Evolutionary conservation across 2,797 vertebrate species (phyloP), one percentile per base, ranked within the genome.

Genomic region (Sebastes trivittatus): DNA sequence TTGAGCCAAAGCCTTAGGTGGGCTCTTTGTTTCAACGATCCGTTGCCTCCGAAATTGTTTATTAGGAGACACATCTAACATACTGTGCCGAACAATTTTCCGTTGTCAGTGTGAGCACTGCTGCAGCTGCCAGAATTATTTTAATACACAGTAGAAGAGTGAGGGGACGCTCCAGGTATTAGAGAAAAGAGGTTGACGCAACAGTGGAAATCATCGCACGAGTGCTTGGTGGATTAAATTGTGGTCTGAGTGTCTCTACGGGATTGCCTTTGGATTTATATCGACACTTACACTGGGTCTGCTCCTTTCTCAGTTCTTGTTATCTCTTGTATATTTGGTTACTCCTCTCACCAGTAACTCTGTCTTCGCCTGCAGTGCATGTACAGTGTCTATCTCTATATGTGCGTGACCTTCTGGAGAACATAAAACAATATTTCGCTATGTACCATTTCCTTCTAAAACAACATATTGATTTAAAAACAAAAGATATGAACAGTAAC

Each of bases 381-480:
- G 3, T 18, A 7, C 2, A 32, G 54, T n/a, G 6, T 52, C 13
- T 11, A 2, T n/a, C 34, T 65, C 1, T 7, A 22, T n/a, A 5
- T 34, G 3, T 54, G 3, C 32, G 6, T 27, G 14, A 13, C 29
- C 11, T 62, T 73, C 20, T 54, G 25, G 3, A 27, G 18, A 72
- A 46, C 7, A 11, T 11, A 32, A 34, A 38, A 8, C 27, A 55
- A 5, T 8, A 22, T 36, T 7, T n/a, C 25, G 16, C 10, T 27
- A n/a, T 18, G 10, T 16, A 7, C 13, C 32, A 9, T 14, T 20
- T 8, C 29, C 61, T 65, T 56, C 55, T 29, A 38, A 65, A 34
- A 56, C 59, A 68, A 11, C 3, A 65, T 73, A 76, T 9, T 25
- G 20, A 56, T 67, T 75, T 69, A 23, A 61, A 82, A 79, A 18